Conservation (phyloP, 2,888 invertebrate species). For the Synanthedon myopaeformis region DNA sequence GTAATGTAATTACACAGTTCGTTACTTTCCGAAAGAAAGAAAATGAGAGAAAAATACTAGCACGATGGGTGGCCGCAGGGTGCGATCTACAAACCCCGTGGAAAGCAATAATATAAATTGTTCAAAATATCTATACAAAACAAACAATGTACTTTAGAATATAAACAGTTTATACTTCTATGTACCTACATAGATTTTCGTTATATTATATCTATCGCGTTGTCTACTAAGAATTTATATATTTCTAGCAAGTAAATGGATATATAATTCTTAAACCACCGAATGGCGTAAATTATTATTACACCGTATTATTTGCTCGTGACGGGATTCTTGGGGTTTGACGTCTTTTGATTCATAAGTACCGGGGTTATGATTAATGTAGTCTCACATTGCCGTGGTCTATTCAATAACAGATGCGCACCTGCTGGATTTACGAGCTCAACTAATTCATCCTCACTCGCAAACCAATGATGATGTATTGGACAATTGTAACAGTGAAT, state of each 20-base stretch:
- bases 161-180: no score
- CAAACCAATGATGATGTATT: not conserved
- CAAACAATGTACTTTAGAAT: no score
- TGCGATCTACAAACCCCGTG: slow-evolving; percentile 16
- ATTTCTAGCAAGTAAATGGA: no score
- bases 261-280: no score
- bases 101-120: slow-evolving; percentile 1
- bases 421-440: slow-evolving; percentile 55
- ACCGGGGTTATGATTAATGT: slow-evolving; percentile 40
- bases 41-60: slow-evolving; percentile 46
- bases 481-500: not conserved
- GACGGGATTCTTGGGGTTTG: slow-evolving; percentile 9
- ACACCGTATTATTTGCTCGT: not conserved
- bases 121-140: not conserved
- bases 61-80: slow-evolving; percentile 20
- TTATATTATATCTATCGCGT: no score
- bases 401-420: slow-evolving; percentile 50
- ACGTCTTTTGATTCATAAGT: slow-evolving; percentile 34
- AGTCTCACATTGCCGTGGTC: slow-evolving; percentile 37
- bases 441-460: slow-evolving; percentile 56
- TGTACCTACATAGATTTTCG: no score
- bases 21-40: slow-evolving; percentile 53
- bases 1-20: slow-evolving; percentile 50
- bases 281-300: no score
- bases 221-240: no score